Conservation (phyloP, 53 echinoderm and acorn worm species). For the Paracentrotus lividus region DNA sequence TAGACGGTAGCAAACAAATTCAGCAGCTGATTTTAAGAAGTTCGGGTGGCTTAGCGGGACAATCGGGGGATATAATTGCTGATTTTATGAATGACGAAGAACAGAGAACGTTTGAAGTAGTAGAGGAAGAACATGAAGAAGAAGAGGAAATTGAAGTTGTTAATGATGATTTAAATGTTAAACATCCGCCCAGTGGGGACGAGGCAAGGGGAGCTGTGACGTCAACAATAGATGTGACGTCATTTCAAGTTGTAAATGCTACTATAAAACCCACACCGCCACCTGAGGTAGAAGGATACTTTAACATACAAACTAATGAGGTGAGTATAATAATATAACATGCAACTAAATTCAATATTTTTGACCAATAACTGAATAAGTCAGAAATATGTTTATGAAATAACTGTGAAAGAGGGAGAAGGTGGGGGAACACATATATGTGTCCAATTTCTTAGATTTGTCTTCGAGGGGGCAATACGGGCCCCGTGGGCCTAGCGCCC, state of each 20-base stretch:
- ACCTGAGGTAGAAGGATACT: conserved; percentile 87
- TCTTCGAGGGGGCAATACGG: no score
- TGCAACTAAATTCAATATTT: no score
- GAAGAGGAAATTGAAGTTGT: conserved; percentile 38
- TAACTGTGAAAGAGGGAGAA: no score
- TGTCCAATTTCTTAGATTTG: no score
- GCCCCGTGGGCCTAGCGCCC: no score
- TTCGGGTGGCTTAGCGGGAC: conserved; percentile 19
- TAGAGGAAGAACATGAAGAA: conserved; percentile 37
- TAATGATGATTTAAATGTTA: conserved; percentile 12
- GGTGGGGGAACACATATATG: no score
- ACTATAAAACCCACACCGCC: conserved; percentile 78
- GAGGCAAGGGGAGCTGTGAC: conserved; percentile 42
- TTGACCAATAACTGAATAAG: no score
- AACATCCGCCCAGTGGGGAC: not conserved
- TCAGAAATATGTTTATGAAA: no score
- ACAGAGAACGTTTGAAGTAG: conserved; percentile 60
- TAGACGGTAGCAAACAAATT: not conserved
- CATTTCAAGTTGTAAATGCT: conserved; percentile 61
- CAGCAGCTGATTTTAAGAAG: conserved; percentile 55
- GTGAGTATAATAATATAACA: no score
- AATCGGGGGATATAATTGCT: conserved; percentile 7
- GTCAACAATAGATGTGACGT: conserved; percentile 53
- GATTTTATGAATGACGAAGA: conserved; percentile 15
- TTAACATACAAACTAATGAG: conserved; percentile 77